Evolutionary conservation across 2,113 vertebrate genomes (phyloP).

Genomic region (Rhizomys pruinosus): DNA sequence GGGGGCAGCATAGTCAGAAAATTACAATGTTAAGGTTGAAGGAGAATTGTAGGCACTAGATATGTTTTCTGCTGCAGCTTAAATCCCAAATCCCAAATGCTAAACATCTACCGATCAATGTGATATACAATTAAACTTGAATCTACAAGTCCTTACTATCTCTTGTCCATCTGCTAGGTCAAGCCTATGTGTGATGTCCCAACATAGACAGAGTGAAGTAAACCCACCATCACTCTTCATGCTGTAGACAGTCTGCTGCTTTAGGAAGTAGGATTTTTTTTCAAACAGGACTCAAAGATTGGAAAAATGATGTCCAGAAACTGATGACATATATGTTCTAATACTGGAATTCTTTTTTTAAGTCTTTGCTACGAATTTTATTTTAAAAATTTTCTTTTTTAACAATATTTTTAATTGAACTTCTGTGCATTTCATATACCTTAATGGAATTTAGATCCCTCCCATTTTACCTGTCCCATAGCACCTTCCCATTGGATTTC

Average conservation of each 20-base stretch:
- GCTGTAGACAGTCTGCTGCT: neutral
- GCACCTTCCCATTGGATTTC: too few species aligned
- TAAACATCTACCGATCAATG: neutral
- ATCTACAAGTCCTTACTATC: slow-evolving; percentile 54
- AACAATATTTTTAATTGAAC: too few species aligned
- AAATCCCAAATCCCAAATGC: slow-evolving; percentile 14
- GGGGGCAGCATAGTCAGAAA: slow-evolving; percentile 24
- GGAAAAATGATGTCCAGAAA: neutral
- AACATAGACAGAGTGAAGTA: neutral
- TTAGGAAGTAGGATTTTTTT: slow-evolving; percentile 8
- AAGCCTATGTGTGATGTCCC: neutral
- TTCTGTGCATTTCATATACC: too few species aligned
- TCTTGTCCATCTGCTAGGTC: slow-evolving; percentile 28
- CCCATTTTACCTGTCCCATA: too few species aligned
- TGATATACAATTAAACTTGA: slow-evolving; percentile 54
- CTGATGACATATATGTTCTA: neutral
- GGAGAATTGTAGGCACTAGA: slow-evolving; percentile 23
- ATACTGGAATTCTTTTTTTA: too few species aligned
- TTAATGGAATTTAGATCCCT: too few species aligned
- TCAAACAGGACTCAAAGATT: neutral
- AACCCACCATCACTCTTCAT: neutral
- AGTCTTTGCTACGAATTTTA: too few species aligned
- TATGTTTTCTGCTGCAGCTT: slow-evolving; percentile 43
- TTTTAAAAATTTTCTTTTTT: too few species aligned
- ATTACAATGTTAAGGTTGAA: slow-evolving; percentile 56